Evolutionary conservation across 1,140 invertebrate genomes (phyloP).

Genomic region (Plutomurus gul): DNA sequence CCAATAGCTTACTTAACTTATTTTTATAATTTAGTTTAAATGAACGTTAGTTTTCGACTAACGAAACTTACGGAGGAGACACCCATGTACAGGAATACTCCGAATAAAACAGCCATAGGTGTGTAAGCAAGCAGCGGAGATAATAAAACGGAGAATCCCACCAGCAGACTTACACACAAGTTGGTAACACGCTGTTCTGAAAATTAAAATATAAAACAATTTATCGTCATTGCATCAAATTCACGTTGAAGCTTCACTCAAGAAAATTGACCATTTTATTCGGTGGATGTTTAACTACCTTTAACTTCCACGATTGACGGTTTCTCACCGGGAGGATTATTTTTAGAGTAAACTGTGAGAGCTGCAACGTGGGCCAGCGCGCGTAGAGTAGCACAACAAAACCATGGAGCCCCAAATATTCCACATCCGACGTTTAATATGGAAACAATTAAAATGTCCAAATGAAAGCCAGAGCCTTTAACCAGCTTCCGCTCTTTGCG

Average conservation of each 20-base stretch:
- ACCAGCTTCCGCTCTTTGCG: slow-evolving; percentile 53
- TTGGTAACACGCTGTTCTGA: slow-evolving; percentile 78
- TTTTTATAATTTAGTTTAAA: too few relatives aligned
- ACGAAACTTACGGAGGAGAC: slow-evolving; percentile 66
- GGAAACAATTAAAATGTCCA: slow-evolving; percentile 59
- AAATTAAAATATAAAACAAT: too few relatives aligned
- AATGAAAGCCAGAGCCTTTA: slow-evolving; percentile 61
- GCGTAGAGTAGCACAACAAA: slow-evolving; percentile 60
- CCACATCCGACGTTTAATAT: slow-evolving; percentile 58
- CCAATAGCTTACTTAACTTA: too few relatives aligned
- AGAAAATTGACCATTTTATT: too few relatives aligned
- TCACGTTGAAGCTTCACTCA: too few relatives aligned
- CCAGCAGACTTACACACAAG: slow-evolving; percentile 72
- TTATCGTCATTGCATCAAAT: too few relatives aligned
- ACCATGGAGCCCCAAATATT: slow-evolving; percentile 61
- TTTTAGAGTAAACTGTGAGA: slow-evolving; percentile 51
- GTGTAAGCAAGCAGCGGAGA: slow-evolving; percentile 68
- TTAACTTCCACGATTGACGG: slow-evolving; percentile 48
- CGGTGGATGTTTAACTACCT: not conserved
- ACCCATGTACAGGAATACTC: slow-evolving; percentile 72
- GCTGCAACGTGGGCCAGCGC: slow-evolving; percentile 50
- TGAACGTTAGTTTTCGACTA: too few relatives aligned
- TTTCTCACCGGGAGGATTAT: slow-evolving; percentile 53
- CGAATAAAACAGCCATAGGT: slow-evolving; percentile 68
- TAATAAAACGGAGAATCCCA: slow-evolving; percentile 82